These are phyloP conservation scores for Seira musarum DNA, from an alignment of 2,888 invertebrate species.

Conservation along the genomic window DNA sequence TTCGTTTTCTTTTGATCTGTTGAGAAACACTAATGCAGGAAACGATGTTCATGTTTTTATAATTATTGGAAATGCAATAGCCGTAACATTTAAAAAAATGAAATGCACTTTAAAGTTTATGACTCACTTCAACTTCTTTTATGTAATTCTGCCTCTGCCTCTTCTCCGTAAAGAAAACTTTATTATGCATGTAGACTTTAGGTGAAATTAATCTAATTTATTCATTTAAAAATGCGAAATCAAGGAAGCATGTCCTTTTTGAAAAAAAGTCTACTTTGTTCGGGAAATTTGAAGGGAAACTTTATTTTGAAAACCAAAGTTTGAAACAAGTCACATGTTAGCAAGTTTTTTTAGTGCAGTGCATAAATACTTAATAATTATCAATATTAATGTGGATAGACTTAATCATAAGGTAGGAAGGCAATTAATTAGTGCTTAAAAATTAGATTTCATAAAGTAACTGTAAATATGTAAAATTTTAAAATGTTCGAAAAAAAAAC, in stretches of 20 bases:
- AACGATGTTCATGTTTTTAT: slow-evolving; percentile 4
- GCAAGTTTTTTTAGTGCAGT: slow-evolving; percentile 24
- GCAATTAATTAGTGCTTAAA: slow-evolving; percentile 4
- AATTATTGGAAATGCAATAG: slow-evolving; percentile 29
- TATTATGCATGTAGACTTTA: not conserved
- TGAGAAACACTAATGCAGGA: slow-evolving; percentile 25
- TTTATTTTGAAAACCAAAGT: slow-evolving; percentile 51
- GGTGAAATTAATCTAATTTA: not conserved
- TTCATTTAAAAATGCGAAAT: not conserved
- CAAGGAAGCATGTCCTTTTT: slow-evolving; percentile 2
- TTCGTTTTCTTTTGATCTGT: too few relatives aligned
- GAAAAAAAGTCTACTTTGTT: not conserved
- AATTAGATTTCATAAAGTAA: not conserved
- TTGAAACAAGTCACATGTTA: slow-evolving; percentile 48
- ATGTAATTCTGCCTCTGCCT: not conserved
- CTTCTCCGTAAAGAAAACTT: slow-evolving; percentile 9
- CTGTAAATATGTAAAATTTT: not conserved
- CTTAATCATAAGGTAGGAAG: not conserved
- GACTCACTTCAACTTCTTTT: not conserved
- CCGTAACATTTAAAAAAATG: slow-evolving; percentile 19
- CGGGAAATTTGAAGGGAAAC: not conserved
- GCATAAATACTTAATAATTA: too few relatives aligned
- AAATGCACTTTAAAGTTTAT: too few relatives aligned
- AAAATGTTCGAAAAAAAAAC: not conserved
- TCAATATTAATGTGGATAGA: too few relatives aligned